These are phyloP conservation scores for Bombus polaris DNA, from an alignment of 1,140 invertebrate species.

Conservation along the genomic window DNA sequence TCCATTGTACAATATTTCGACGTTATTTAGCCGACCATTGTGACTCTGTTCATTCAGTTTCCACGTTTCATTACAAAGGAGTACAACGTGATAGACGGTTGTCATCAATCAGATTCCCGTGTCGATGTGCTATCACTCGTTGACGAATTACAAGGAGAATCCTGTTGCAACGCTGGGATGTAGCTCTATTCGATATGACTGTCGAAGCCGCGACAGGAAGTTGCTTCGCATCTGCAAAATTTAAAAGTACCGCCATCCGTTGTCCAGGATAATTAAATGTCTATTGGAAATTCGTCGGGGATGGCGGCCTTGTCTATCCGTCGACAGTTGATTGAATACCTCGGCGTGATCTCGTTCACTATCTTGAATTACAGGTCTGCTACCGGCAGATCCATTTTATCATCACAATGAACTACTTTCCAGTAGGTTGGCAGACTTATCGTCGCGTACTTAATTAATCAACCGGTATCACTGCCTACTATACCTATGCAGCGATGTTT, in stretches of 20 bases:
- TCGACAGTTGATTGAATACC: conserved; percentile 61
- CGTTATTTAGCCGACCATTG: not conserved
- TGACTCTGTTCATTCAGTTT: not conserved
- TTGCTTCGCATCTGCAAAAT: conserved; percentile 47
- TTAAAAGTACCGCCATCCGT: conserved; percentile 54
- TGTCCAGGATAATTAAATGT: conserved; percentile 65
- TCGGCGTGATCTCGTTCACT: conserved; percentile 31
- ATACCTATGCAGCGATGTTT: conserved; percentile 29
- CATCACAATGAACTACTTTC: conserved; percentile 56
- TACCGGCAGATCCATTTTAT: conserved; percentile 63
- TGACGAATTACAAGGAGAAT: conserved; percentile 32
- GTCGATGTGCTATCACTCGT: not conserved
- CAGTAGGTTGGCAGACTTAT: conserved; percentile 53
- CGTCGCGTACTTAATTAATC: conserved; percentile 68
- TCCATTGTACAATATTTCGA: not conserved
- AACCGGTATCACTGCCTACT: conserved; percentile 47
- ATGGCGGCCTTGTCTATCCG: conserved; percentile 36
- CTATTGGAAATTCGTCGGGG: conserved; percentile 63
- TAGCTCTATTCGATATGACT: not conserved
- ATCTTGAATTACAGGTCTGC: conserved; percentile 66
- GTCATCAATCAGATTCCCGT: not conserved
- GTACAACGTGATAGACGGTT: not conserved
- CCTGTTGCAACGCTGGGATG: not conserved
- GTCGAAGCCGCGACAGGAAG: conserved; percentile 4
- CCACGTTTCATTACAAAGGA: not conserved